Base-by-base conservation (phyloP, 2,888 invertebrate genomes). In the Acronicta leporina region DNA sequence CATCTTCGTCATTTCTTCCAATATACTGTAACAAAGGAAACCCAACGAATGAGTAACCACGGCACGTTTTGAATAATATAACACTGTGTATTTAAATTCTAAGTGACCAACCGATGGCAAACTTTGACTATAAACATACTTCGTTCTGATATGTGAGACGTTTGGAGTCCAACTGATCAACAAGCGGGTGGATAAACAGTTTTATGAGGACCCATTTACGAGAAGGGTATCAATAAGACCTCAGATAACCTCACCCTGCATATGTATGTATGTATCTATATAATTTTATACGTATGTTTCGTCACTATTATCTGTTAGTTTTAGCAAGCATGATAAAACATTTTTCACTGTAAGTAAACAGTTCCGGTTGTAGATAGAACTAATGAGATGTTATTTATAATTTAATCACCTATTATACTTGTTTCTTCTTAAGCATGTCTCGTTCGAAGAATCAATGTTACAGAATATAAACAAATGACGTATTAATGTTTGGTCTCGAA, bases 1-100 rank as follows among this genome's bases (percentile, higher is more conserved):
- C 88, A 92, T 88, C 87, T 92, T 94, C 88, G 85, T 90, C 87
- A 94, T 91, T 90, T 95, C 95, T 83, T 94, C 95, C 77, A 94
- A 83, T 83, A 94, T 89, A 81, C 95, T 95, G 88, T 68, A 94
- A 91, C 83, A 88, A 89, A 75, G 67, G 45, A 69, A 30, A 53
- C 57, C 68, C 63, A 33, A 46, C 57, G 38, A 47, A 49, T 65
- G 60, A 67, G 47, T 53, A 55, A 61, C 68, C 56, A 60, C 72
- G 51, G 50, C 53, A 47, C 44, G 47, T 68, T 79, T 75, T 70
- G 65, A 80, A 83, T 80, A 83, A 77, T 81, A 73, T 81, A 73
- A 64, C 48, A 53, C 63, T 38, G n/a, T n/a, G 38, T 52, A 80
- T 80, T 83, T 79, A 72, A 72, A 75, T 70, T 69, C 47, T 61